A percentile compares a stretch with the other conserved stretches of the same genome.
Conservation (phyloP, 2,113 vertebrate genomes). For the Ochotona princeps region DNA sequence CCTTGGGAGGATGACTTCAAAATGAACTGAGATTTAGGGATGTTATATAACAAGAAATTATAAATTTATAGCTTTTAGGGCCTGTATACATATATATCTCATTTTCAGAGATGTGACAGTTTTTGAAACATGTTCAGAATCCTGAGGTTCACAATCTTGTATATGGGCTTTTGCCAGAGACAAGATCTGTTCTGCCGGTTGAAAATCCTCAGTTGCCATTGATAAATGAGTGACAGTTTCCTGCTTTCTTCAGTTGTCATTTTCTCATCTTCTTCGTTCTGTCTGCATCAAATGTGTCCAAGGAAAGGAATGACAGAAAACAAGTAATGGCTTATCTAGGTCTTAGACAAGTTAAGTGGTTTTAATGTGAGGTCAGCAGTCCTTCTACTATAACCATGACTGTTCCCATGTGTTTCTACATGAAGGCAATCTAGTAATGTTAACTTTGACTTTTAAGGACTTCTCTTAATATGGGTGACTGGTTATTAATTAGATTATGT, state of each 20-base stretch:
- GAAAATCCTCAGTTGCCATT: not conserved
- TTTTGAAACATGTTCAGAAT: constrained; percentile 24
- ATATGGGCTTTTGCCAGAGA: constrained; percentile 9
- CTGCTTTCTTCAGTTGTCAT: constrained; percentile 1
- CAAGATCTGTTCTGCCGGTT: not conserved
- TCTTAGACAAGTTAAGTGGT: not conserved
- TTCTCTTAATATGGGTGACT: not conserved
- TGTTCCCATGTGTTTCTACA: not conserved
- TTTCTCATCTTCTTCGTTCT: constrained; percentile 30
- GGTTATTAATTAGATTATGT: not conserved
- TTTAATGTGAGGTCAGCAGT: not conserved
- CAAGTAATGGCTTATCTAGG: not conserved
- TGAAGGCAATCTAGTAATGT: not conserved
- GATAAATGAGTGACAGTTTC: not conserved
- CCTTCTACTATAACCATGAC: not conserved
- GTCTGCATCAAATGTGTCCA: not conserved
- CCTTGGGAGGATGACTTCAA: not conserved
- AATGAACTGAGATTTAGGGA: not conserved
- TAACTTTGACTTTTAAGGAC: constrained; percentile 18
- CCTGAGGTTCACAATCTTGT: not conserved
- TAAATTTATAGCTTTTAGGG: not conserved
- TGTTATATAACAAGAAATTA: not conserved
- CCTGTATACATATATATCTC: not conserved
- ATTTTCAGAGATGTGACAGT: not conserved
- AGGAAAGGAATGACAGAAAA: not conserved